Evolutionary conservation across 2,888 invertebrate genomes (phyloP), one percentile per base, ranked within the genome.

Genomic region (Dryobota labecula): DNA sequence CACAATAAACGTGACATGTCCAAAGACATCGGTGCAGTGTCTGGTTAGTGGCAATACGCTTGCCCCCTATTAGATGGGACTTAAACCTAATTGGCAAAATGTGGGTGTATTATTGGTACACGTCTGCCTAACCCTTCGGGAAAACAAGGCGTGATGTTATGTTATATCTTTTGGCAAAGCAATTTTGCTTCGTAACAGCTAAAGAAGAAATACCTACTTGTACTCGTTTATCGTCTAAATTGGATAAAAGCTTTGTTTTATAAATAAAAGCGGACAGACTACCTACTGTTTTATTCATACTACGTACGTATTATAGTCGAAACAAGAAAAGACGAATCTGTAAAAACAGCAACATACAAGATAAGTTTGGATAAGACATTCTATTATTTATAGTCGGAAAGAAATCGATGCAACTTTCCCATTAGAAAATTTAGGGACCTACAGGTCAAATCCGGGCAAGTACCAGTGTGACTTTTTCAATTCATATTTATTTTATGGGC

Each of bases 211-310:
- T 24, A 33, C 13, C 18, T 20, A 33, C n/a, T 47, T 47, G n/a
- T n/a, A 20, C 6, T 43, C 18, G 43, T 43, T 2, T 18, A 43
- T 0, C 43, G 18, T 43, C 18, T 43, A 18, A 43, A 43, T 27
- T 1, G 1, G 20, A 0, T 13, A 13, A 43, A 68, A 69, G 33
- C 9, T 53, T 53, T 53, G 51, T 53, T 15, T 20, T 41, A 60
- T 13, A 27, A 43, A 36, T 27, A 27, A 9, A 36, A 45, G 43
- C 43, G 5, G 53, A n/a, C 27, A n/a, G 18, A 57, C 33, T 49
- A 33, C n/a, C 15, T 51, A 47, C 45, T 70, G 47, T 70, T 38
- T 70, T 49, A 49, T 70, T 70, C 70, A 57, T 70, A 53, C 33
- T 70, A 53, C 33, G 7, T 43, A 38, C 18, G 18, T 5, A 47